Base-by-base conservation (phyloP, 23 tunicate genomes). In the Trididemnum clinides region DNA sequence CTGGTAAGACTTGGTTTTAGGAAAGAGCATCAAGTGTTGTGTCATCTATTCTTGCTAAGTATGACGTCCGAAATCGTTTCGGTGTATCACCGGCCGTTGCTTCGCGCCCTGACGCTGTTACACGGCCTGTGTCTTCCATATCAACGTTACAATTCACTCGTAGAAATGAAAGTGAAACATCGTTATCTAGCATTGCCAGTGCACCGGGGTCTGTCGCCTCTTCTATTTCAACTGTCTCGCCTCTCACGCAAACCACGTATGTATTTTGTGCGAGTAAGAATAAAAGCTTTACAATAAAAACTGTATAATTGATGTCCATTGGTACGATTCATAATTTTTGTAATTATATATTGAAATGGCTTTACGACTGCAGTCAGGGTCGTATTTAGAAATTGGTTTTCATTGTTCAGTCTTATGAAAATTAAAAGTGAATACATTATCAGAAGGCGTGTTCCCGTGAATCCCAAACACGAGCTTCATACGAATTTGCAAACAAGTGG, bases 91-190 rank as follows among this genome's bases (percentile, higher is more conserved):
- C 91, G 18, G 72, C 81, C 1, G 69, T 71, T 27, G 63, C 39
- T 2, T 70, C 20, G 49, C 77, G 64, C 6, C 71, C 71, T 50
- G 94, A 89, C n/a, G 83, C 57, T 51, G 82, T 86, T 1, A 86
- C 75, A 26, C 87, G 92, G n/a, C 7, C 71, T 6, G n/a, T 75
- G n/a, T 44, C 69, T 25, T 82, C 87, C 30, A 92, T 92, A 64
- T 87, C 91, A 20, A 87, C 97, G 2, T 58, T 92, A n/a, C n/a
- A n/a, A n/a, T 82, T 92, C 21, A 87, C 88, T 33, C 50, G 97
- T 31, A 77, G 97, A 65, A 87, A 83, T 23, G 97, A 92, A 39
- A 83, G 87, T 38, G 83, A 44, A 51, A 54, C 83, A 6, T 1
- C 83, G 2, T 7, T 6, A 10, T 7, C 83, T 1, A 10, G 20